phyloP scores from a whole-genome alignment of 1,140 invertebrate species.

The Druon quercuslanigerum region DNA sequence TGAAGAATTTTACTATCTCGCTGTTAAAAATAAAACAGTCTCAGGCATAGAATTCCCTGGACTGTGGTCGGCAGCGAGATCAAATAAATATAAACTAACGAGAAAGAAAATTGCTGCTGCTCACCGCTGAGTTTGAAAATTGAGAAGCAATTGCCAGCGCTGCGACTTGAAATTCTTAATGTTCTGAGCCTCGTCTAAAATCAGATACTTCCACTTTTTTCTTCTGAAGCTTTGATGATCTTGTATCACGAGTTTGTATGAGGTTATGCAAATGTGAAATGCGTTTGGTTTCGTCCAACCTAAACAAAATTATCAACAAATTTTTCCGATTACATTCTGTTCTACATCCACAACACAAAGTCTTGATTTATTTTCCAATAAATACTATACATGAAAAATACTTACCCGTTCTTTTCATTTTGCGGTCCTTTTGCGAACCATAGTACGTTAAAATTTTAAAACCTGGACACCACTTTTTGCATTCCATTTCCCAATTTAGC shows the following conservation, averaged over 20 bases:
- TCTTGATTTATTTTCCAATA: neutral
- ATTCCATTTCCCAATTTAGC: constrained; percentile 99
- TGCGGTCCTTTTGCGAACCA: constrained; percentile 97
- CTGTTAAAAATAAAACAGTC: constrained; percentile 50
- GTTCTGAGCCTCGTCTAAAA: constrained; percentile 99
- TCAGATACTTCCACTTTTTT: constrained; percentile 99
- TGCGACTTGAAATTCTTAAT: constrained; percentile 99
- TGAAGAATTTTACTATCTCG: constrained; percentile 64
- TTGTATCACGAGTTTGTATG: constrained; percentile 99
- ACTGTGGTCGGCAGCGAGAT: constrained; percentile 64
- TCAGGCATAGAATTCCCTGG: constrained; percentile 37
- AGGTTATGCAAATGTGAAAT: constrained; percentile 99
- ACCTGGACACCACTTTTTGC: constrained; percentile 99
- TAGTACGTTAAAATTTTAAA: constrained; percentile 99
- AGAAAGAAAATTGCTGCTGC: constrained; percentile 42
- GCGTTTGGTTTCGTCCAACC: constrained; percentile 99
- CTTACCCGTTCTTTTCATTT: constrained; percentile 89
- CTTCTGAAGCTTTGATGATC: constrained; percentile 98
- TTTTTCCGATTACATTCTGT: constrained; percentile 1
- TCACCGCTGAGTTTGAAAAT: constrained; percentile 95
- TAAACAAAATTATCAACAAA: constrained; percentile 58
- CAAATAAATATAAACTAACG: constrained; percentile 37
- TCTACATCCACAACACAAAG: neutral
- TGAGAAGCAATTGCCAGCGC: constrained; percentile 97
- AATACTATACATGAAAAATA: neutral